Evolutionary conservation across 2,797 vertebrate genomes (phyloP).

Genomic region (Danio jaintianensis): DNA sequence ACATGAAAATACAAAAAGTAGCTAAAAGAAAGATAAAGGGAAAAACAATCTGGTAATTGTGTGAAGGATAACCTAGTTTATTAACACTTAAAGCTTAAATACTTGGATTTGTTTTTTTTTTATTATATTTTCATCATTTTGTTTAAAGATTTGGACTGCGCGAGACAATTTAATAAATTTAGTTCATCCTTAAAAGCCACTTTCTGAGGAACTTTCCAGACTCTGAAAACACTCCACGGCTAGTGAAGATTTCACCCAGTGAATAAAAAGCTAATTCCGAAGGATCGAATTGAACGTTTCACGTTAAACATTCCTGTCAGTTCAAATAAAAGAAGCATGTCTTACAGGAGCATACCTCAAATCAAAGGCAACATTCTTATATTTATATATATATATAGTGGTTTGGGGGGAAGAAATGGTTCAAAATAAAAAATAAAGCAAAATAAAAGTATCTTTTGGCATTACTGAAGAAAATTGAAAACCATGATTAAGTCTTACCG

Average conservation of each 20-base stretch:
- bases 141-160: slow-evolving; percentile 66
- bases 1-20: slow-evolving; percentile 81
- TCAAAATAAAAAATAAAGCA: slow-evolving; percentile 9
- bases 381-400: slow-evolving; percentile 47
- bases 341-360: slow-evolving; percentile 77
- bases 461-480: slow-evolving; percentile 46
- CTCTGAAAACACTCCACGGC: slow-evolving; percentile 46
- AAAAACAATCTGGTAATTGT: slow-evolving; percentile 69
- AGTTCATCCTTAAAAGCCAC: slow-evolving; percentile 40
- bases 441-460: slow-evolving; percentile 56
- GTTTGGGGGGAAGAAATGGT: slow-evolving; percentile 62
- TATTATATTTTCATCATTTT: slow-evolving; percentile 32
- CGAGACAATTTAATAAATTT: slow-evolving; percentile 62
- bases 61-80: slow-evolving; percentile 71
- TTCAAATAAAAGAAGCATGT: slow-evolving; percentile 70
- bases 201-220: slow-evolving; percentile 48
- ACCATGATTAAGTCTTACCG: neutral
- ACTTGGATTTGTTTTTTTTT: slow-evolving; percentile 61
- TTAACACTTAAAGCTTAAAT: slow-evolving; percentile 80
- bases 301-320: slow-evolving; percentile 68
- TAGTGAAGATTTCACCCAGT: slow-evolving; percentile 43
- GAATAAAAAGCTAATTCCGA: slow-evolving; percentile 39
- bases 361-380: slow-evolving; percentile 77
- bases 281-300: slow-evolving; percentile 40
- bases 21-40: slow-evolving; percentile 75